A percentile compares a stretch with the other conserved stretches of the same genome.
These are phyloP conservation scores for Cantharis nigra DNA, from an alignment of 2,888 invertebrate species.

Conservation along the genomic window DNA sequence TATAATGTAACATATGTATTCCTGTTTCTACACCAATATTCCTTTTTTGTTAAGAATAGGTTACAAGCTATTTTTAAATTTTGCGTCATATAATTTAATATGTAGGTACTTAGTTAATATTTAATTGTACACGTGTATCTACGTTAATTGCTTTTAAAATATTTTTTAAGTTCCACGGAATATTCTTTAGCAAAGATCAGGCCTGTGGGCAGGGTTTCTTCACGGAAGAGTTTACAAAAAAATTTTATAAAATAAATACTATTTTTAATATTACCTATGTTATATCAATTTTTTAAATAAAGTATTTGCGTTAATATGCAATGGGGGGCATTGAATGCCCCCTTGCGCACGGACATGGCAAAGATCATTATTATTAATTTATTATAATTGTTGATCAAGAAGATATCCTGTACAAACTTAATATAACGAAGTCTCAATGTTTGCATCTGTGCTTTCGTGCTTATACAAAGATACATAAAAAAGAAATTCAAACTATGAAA, in stretches of 20 bases:
- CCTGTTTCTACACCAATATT: not conserved
- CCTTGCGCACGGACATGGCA: too few species aligned
- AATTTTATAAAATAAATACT: too few species aligned
- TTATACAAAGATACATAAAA: not conserved
- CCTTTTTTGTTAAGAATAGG: not conserved
- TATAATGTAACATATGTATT: too few species aligned
- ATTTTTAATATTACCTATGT: too few species aligned
- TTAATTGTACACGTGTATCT: not conserved
- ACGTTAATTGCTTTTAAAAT: not conserved
- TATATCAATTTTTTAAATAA: too few species aligned
- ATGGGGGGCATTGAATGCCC: too few species aligned
- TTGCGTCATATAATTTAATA: not conserved
- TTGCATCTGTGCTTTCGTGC: not conserved
- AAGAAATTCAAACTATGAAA: not conserved
- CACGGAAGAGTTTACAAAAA: too few species aligned
- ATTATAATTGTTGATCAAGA: not conserved
- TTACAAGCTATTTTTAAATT: not conserved
- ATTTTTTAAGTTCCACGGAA: too few species aligned
- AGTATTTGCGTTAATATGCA: too few species aligned
- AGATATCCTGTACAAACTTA: not conserved
- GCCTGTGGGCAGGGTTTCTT: too few species aligned
- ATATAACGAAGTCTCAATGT: not conserved
- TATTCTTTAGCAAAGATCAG: too few species aligned
- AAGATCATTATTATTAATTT: not conserved
- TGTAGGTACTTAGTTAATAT: too few species aligned